Evolutionary conservation across 2,888 invertebrate species (phyloP).

Genomic region (Hydriomena furcata): DNA sequence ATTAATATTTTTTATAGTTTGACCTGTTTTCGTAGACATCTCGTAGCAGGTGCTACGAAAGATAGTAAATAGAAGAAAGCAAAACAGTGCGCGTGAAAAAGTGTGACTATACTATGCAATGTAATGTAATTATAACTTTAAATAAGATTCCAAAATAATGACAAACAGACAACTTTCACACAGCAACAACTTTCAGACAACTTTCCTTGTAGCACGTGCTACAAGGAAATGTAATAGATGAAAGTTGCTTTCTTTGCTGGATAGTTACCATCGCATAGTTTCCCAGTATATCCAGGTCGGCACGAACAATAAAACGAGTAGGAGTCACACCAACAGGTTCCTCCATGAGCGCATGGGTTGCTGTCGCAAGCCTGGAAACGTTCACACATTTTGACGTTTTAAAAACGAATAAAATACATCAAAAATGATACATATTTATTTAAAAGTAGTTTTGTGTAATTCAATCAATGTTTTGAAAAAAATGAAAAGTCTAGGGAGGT

Average conservation of each 20-base stretch:
- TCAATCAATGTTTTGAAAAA: no score
- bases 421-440: no score
- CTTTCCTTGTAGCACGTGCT: slow-evolving; percentile 4
- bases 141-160: no score
- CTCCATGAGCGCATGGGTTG: slow-evolving; percentile 89
- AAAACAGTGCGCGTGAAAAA: no score
- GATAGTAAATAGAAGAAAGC: background rate
- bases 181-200: no score
- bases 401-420: background rate
- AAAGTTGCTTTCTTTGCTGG: background rate
- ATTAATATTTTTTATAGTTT: background rate
- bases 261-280: slow-evolving; percentile 88
- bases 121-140: no score
- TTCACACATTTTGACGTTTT: slow-evolving; percentile 19
- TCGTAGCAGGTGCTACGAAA: slow-evolving; percentile 13
- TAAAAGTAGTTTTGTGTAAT: no score
- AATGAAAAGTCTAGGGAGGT: no score
- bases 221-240: background rate
- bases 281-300: slow-evolving; percentile 90
- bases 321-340: slow-evolving; percentile 90
- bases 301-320: slow-evolving; percentile 92
- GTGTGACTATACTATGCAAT: no score
- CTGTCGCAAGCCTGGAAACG: slow-evolving; percentile 86
- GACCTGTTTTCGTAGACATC: slow-evolving; percentile 3
- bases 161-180: no score